phyloP scores from a whole-genome alignment of 2,113 vertebrate species.

The Thinocorus orbignyianus region DNA sequence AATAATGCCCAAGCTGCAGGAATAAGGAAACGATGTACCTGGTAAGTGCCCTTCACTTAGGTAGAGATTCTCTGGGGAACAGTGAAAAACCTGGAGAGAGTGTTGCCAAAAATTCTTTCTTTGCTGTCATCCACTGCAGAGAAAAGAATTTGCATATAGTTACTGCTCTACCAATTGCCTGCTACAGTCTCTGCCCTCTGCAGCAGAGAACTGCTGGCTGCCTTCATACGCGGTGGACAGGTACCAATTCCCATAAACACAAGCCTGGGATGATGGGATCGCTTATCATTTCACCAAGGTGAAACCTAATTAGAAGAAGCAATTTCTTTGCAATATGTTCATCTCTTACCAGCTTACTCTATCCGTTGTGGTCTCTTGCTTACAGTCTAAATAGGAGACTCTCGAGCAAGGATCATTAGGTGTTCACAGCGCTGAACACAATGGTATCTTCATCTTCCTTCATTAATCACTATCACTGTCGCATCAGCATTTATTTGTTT shows the following conservation, averaged over 20 bases:
- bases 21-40: not conserved
- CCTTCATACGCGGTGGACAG: not conserved
- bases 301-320: not conserved
- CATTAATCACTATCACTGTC: not conserved
- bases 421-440: not conserved
- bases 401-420: not conserved
- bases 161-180: not conserved
- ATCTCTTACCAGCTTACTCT: not conserved
- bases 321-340: not conserved
- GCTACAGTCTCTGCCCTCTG: not conserved
- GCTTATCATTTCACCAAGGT: not conserved
- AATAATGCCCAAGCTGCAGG: not conserved
- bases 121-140: not conserved
- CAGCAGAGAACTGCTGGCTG: not conserved
- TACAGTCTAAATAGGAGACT: not conserved
- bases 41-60: not conserved
- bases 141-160: not conserved
- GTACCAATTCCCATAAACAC: not conserved
- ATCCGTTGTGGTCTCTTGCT: not conserved
- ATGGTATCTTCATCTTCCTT: not conserved
- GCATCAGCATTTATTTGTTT: conserved; percentile 1
- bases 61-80: not conserved
- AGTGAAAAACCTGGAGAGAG: not conserved
- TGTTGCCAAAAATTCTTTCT: not conserved
- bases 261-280: not conserved